Evolutionary conservation across 2,888 invertebrate species (phyloP), one percentile per base, ranked within the genome.

Genomic region (Chalcosyrphus nemorum): DNA sequence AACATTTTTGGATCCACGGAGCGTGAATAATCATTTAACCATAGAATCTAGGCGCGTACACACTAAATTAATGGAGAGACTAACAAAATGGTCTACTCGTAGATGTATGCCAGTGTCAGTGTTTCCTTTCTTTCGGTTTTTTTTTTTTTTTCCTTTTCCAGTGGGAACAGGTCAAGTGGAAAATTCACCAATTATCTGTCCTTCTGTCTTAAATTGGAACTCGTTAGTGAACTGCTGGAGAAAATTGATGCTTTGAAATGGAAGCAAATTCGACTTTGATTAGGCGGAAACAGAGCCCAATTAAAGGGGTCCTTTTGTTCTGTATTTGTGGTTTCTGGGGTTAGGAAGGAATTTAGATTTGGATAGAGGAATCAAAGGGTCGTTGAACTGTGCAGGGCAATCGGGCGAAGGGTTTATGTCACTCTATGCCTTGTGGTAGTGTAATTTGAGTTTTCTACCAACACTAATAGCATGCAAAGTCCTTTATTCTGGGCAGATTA

Each of bases 11-110:
- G 41, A 78, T 35, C 71, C 41, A 56, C 57, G 56, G 47, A 70
- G 63, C 61, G 56, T 61, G 47, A 63, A 77, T 63, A 78, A 63
- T 78, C 61, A 50, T 56, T 65, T 56, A 71, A 57, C 63, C 77
- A 63, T 61, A 54, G 61, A 70, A 13, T 17, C 50, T 38, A 50
- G 65, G n/a, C n/a, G n/a, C n/a, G n/a, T n/a, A n/a, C 63, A 13
- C 27, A 66, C 38, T 29, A 15, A 27, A 41, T 59, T 13, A 27
- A 59, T 43, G 19, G 24, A 29, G 43, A 57, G 15, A 35, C 35
- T n/a, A 35, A 9, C 35, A 56, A 65, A 65, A 5, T 47, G 47
- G 19, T 52, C 57, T 56, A 29, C n/a, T n/a, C n/a, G n/a, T n/a
- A n/a, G n/a, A 75, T 66, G 50, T 17, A 74, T 45, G 35, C 2